Evolutionary conservation across 1,140 invertebrate species (phyloP), one percentile per base, ranked within the genome.

Genomic region (Drosophila lini): DNA sequence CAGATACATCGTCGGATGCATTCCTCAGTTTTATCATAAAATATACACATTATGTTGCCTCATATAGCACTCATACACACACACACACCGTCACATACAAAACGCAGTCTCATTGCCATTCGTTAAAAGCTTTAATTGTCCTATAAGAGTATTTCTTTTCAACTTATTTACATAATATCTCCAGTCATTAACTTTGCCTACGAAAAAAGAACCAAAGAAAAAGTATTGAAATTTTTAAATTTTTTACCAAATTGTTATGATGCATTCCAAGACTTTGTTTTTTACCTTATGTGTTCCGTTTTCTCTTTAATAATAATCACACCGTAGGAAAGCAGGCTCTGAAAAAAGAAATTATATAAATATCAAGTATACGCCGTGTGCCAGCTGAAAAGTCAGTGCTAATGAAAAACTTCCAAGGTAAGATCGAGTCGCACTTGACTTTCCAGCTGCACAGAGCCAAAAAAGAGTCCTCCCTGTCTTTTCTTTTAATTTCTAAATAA

Each of bases 181-280:
- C 89, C 89, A 91, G 89, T 91, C 89, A 91, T 91, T 91, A 91
- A 91, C 89, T 91, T 80, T 86, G 83, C 82, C 82, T 86, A 78
- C 69, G n/a, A 83, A 64, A 67, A 68, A 78, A 56, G 38, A 31
- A 48, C n/a, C 22, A 59, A 59, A 50, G 19, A 34, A 58, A 75
- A 16, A 22, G 34, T 16, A 50, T 45, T 48, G 45, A 84, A 56
- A 42, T 69, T 76, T 61, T 74, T 62, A 80, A 84, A 88, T 81
- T 89, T 73, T 59, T 78, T 74, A 61, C 80, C 76, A 84, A 88
- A 88, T 81, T 82, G 10, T 48, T 73, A 81, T 75, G 84, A 81
- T 75, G 84, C 83, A 89, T 77, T 59, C 53, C 50, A 73, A 76
- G 55, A 73, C 58, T 74, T 74, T 61, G 56, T 74, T 64, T 63